Evolutionary conservation across 2,113 vertebrate genomes (phyloP).

Genomic region (Falcunculus frontatus): DNA sequence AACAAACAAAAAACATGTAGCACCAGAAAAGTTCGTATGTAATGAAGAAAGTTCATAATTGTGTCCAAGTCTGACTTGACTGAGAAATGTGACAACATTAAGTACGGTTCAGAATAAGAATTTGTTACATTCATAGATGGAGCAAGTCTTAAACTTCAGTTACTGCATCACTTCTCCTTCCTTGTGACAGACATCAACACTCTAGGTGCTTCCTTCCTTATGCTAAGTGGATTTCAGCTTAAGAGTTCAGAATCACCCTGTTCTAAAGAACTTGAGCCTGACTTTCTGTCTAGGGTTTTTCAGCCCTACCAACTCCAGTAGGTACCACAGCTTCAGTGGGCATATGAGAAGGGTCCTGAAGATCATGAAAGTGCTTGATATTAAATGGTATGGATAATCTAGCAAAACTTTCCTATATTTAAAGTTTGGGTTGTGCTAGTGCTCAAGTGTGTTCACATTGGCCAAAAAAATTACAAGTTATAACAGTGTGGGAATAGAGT

Average conservation of each 20-base stretch:
- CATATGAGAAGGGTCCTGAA: not conserved
- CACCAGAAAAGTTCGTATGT: not conserved
- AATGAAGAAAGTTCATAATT: not conserved
- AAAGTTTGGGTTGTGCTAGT: not conserved
- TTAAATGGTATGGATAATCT: not conserved
- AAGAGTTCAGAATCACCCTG: not conserved
- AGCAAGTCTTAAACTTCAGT: not conserved
- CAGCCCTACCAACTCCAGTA: not conserved
- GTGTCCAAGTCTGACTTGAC: not conserved
- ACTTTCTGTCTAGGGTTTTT: not conserved
- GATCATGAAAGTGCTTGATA: not conserved
- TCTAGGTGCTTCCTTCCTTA: not conserved
- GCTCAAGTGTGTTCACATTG: not conserved
- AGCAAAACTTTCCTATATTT: not conserved
- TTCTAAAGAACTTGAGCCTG: not conserved
- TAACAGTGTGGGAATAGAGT: not conserved
- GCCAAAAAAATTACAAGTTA: not conserved
- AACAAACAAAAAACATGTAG: accelerated
- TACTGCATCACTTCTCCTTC: not conserved
- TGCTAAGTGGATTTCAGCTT: not conserved
- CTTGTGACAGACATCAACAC: not conserved
- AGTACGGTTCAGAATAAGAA: not conserved
- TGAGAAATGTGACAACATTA: not conserved
- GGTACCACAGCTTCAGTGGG: not conserved
- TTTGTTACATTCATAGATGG: not conserved